Conservation (phyloP, 2,888 invertebrate species). For the Osmoderma eremita region DNA sequence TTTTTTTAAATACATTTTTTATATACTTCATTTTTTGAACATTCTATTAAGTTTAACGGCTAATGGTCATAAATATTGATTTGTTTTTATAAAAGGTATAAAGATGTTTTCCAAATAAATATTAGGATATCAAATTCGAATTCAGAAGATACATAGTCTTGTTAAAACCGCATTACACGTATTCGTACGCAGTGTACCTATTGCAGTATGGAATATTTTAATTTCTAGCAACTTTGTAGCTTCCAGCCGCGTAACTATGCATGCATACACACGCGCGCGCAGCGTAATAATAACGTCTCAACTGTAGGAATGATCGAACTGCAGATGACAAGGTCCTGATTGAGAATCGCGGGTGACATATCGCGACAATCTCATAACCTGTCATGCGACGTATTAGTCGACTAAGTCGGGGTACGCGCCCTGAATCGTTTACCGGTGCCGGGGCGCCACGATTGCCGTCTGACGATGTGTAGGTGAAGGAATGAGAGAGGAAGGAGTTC, state of each 20-base stretch:
- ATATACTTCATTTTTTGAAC: no score
- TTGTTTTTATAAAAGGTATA: no score
- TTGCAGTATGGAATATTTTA: not conserved
- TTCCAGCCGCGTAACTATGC: not conserved
- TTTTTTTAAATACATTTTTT: no score
- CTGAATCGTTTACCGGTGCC: constrained; percentile 41
- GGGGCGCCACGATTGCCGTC: not conserved
- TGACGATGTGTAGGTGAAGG: constrained; percentile 2
- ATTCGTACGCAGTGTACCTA: no score
- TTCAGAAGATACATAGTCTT: no score
- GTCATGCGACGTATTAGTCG: constrained; percentile 57
- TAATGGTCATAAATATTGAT: no score
- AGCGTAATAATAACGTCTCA: constrained; percentile 40
- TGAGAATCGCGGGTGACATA: constrained; percentile 57
- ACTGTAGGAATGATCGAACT: constrained; percentile 50
- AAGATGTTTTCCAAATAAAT: no score
- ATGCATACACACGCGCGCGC: not conserved
- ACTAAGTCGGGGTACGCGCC: constrained; percentile 49
- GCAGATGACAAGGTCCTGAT: constrained; percentile 55
- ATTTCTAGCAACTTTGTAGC: not conserved
- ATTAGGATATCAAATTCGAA: no score
- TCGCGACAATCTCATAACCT: constrained; percentile 58
- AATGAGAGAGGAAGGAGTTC: no score
- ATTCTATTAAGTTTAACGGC: no score
- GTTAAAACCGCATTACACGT: no score